Base-by-base conservation (phyloP, 2,113 vertebrate genomes). In the Amphiprion percula region DNA sequence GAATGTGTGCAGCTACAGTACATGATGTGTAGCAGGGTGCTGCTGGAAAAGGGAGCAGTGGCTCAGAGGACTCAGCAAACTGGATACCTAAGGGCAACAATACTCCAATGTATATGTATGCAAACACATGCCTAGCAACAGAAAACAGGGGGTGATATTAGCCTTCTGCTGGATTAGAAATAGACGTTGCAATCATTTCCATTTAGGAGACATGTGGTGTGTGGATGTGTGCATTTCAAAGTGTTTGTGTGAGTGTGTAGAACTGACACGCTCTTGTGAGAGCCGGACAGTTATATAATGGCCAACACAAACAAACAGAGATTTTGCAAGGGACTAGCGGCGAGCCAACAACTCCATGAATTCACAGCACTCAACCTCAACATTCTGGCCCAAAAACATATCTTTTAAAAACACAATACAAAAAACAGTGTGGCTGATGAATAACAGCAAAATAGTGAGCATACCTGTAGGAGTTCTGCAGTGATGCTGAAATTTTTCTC, bases 291-390 rank as follows among this genome's bases (percentile, higher is more conserved):
- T 91, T 88, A 91, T 86, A 82, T 89, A 91, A 92, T 60, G 79
- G 74, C 87, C 85, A 90, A 87, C 75, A 89, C 87, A 91, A 92
- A 90, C 90, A 93, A 91, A 92, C 87, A 86, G 21, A 84, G 82
- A 67, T 64, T 61, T 83, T 88, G 76, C 70, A 82, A 79, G 72
- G 65, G 79, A 89, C 55, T 64, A 47, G 83, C 67, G 47, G n/a
- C 65, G 74, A 83, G 77, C 84, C 89, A 90, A 82, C 53, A 69
- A 76, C 74, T 74, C 80, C 74, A 72, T 81, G 83, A 81, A 69
- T 90, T 80, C 84, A 82, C 74, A 82, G 61, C 74, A 54, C 66
- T 83, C 81, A 72, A 81, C 64, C 78, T 79, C 67, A 80, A 75
- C 75, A 74, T 39, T 81, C 52, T 83, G 77, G 55, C 59, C 80